Evolutionary conservation across 2,888 invertebrate species (phyloP).

Genomic region (Podabrus alpinus): DNA sequence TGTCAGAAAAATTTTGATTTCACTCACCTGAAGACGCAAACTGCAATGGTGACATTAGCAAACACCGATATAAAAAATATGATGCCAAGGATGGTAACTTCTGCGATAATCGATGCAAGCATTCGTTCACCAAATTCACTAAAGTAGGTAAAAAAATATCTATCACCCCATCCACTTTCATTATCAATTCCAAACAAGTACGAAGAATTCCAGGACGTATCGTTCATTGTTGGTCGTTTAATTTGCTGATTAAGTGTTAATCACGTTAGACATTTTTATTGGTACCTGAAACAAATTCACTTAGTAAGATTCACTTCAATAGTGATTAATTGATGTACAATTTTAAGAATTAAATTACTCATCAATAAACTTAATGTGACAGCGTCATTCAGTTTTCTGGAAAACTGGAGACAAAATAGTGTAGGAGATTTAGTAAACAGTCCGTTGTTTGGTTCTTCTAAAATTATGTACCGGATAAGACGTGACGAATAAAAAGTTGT

Average conservation of each 20-base stretch:
- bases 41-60: constrained; percentile 59
- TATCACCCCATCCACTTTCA: constrained; percentile 57
- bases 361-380: neutral
- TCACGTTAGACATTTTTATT: neutral
- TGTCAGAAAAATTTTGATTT: neutral
- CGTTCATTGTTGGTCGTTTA: constrained; percentile 26
- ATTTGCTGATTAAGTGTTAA: neutral
- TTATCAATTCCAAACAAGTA: constrained; percentile 59
- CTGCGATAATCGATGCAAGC: constrained; percentile 52
- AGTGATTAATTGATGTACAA: neutral
- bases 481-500: neutral
- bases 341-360: neutral
- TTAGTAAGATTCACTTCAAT: neutral
- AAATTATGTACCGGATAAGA: neutral
- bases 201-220: constrained; percentile 54
- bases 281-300: neutral
- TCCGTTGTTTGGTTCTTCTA: neutral
- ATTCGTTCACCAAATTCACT: constrained; percentile 58
- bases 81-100: constrained; percentile 50
- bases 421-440: neutral
- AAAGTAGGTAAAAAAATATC: constrained; percentile 63
- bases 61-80: constrained; percentile 56
- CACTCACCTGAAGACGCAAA: constrained; percentile 57
- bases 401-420: neutral
- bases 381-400: neutral